Percentiles rank a stretch among this genome's conserved stretches.
Evolutionary conservation across 2,113 vertebrate species (phyloP).

Genomic region (Phocoena sinus): DNA sequence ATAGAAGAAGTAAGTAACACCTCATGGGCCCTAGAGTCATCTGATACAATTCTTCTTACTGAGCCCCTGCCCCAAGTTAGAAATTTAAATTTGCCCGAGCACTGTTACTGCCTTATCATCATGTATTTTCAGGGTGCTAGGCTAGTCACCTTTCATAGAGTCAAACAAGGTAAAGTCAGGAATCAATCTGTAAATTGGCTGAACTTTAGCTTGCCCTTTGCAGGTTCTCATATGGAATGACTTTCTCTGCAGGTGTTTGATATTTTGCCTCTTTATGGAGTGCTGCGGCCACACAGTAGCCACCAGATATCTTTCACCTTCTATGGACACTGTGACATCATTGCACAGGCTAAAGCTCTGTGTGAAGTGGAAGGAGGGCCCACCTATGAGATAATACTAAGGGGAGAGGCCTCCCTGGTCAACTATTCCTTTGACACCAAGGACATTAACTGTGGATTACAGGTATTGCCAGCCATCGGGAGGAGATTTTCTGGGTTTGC

Average conservation of each 20-base stretch:
- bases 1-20: slow-evolving; percentile 82
- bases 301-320: slow-evolving; percentile 84
- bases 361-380: slow-evolving; percentile 90
- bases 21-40: background rate
- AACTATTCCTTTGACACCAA: slow-evolving; percentile 81
- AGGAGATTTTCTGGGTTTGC: background rate
- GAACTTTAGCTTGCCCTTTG: background rate
- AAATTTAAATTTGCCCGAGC: background rate
- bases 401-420: slow-evolving; percentile 84
- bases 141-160: background rate
- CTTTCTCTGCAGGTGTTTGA: slow-evolving; percentile 85
- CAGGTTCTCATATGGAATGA: background rate
- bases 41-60: background rate
- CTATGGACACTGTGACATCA: slow-evolving; percentile 82
- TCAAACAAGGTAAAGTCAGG: background rate
- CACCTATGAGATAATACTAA: slow-evolving; percentile 82
- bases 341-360: slow-evolving; percentile 74
- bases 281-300: slow-evolving; percentile 81
- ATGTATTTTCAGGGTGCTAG: background rate
- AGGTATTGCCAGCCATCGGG: slow-evolving; percentile 72
- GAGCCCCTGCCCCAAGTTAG: background rate
- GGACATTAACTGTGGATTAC: slow-evolving; percentile 83
- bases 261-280: slow-evolving; percentile 83
- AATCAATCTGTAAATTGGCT: background rate
- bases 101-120: background rate